Conservation (phyloP, 2,797 vertebrate genomes). For the Tokudaia muenninki region DNA sequence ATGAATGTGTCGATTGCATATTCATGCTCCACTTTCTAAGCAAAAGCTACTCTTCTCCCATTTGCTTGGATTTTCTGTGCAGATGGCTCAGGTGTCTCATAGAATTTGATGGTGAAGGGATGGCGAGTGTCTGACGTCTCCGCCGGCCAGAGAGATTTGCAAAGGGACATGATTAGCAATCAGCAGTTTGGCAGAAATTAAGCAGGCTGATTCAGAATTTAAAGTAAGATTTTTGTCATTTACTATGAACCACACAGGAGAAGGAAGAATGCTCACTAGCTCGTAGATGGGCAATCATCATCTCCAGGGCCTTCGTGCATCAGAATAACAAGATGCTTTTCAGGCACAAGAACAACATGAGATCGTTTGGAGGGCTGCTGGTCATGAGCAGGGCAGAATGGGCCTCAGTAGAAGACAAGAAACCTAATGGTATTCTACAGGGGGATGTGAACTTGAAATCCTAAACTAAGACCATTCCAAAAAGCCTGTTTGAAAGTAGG, state of each 20-base stretch:
- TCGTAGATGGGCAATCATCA: background rate
- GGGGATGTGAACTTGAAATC: background rate
- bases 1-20: background rate
- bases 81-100: slow-evolving; percentile 61
- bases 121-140: background rate
- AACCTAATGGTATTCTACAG: background rate
- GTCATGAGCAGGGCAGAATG: background rate
- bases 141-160: slow-evolving; percentile 44
- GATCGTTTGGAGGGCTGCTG: background rate
- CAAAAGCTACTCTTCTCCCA: background rate
- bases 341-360: background rate
- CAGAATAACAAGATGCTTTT: background rate
- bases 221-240: slow-evolving; percentile 39
- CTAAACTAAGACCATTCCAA: background rate
- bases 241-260: background rate
- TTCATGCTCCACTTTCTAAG: background rate
- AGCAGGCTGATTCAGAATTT: slow-evolving; percentile 61
- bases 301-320: background rate
- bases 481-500: background rate
- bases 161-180: slow-evolving; percentile 54
- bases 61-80: slow-evolving; percentile 28
- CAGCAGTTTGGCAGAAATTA: slow-evolving; percentile 42
- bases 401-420: background rate
- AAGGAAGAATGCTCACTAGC: background rate
- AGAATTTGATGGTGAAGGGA: background rate